Base-by-base conservation (phyloP, 2,113 vertebrate species). In the Phyllopteryx taeniolatus region DNA sequence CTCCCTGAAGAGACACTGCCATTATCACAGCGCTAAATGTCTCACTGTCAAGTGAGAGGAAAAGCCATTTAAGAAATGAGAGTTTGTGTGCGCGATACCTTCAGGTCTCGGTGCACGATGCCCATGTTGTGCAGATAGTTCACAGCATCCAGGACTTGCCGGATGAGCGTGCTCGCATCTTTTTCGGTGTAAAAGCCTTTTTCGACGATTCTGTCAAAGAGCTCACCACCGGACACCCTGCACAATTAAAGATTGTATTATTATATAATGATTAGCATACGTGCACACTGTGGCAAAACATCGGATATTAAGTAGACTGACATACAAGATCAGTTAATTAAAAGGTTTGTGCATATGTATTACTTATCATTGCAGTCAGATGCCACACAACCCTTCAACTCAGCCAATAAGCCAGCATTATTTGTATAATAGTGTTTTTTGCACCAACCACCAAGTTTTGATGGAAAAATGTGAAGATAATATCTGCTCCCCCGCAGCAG, bases 131-230 rank as follows among this genome's bases (percentile, higher is more conserved):
- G 89, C 73, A 89, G 83, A 73, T 89, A 90, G 83, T 88, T 83
- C 0, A 89, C 87, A 1, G 89, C 89, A 0, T 90, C 87, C 82
- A 89, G 79, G 31, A 90, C 89, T 64, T 90, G 87, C 22, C 86
- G 73, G 69, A 89, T 89, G 67, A 90, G 68, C 5, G 87, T 83
- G 72, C 89, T 89, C 0, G 89, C 89, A n/a, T 90, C 87, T 67
- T 89, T 89, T 73, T 89, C 89, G 0, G 89, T 89, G 79, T 90
- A 90, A 67, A 90, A 90, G 51, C 88, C 88, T 66, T 90, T 90
- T 42, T 90, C 89, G 57, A 90, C 87, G 3, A 90, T 90, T 8
- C 87, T 74, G 79, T 89, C 89, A 4, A 89, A 89, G 54, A 89
- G 76, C 73, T 90, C 89, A 0, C 89, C 87, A 0, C 87, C 89